Base-by-base conservation (phyloP, 2,113 vertebrate genomes). In the Psilopogon haemacephalus region DNA sequence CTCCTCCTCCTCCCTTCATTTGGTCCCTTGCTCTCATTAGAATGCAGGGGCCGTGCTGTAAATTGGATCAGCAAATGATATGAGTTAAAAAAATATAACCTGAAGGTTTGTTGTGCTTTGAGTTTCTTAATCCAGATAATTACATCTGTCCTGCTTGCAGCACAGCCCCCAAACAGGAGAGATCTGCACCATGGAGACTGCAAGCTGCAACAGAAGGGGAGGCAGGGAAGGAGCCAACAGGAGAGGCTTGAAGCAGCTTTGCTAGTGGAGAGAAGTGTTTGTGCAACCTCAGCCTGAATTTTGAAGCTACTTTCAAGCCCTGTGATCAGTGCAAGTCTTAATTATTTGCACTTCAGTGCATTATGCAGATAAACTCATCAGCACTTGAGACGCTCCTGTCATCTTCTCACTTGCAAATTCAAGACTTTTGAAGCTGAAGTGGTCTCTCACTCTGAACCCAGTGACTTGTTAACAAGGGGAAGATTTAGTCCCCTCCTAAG, bases 91-190 rank as follows among this genome's bases (percentile, higher is more conserved):
- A 37, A 82, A 71, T 1, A 27, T 2, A 58, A 84, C 67, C 81
- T 48, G 74, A 75, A 89, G 86, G 74, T 89, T 71, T 92, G 65
- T 33, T 75, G 74, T 84, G 89, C 84, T 92, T 73, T 12, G 84
- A 65, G 62, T 62, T 65, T 62, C 67, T 82, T 82, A 93, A 92
- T 84, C 73, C 0, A 0, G 76, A 24, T 94, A 93, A 93, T 92
- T 88, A 42, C 89, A 81, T 92, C 89, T 74, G 80, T 13, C 84
- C 86, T 89, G 65, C 81, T 52, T 8, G 0, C 62, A 82, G 86
- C 91, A 64, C 86, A 78, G 68, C 5, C 58, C 88, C 73, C 69
- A 16, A 15, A 15, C 11, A 0, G 52, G n/a, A 0, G 20, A 3
- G 12, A 48, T n/a, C 46, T 12, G 38, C 62, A 24, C 84, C 42